Conservation (phyloP, 2,797 vertebrate species). For the Channallabes apus region DNA sequence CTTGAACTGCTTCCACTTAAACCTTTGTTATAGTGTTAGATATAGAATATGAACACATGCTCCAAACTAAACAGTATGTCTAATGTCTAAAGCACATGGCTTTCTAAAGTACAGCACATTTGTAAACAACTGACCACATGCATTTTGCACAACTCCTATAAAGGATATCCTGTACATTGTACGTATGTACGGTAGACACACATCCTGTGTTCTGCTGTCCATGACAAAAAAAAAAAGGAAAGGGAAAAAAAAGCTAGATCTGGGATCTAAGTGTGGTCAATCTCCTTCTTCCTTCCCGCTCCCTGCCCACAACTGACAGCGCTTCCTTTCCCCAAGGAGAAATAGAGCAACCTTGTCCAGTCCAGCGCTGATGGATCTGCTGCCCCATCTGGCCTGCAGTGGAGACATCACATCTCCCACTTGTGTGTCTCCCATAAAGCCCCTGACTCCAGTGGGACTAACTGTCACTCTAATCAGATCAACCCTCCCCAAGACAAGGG, state of each 20-base stretch:
- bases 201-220: not conserved
- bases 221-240: not conserved
- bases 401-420: conserved; percentile 27
- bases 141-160: not conserved
- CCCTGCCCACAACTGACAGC: conserved; percentile 13
- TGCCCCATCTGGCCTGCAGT: conserved; percentile 36
- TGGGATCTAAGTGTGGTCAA: conserved; percentile 20
- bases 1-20: not conserved
- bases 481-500: conserved; percentile 25
- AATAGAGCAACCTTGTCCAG: conserved; percentile 9
- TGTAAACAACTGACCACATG: not conserved
- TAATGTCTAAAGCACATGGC: not conserved
- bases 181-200: conserved; percentile 1
- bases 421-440: conserved; percentile 26
- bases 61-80: not conserved
- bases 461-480: conserved; percentile 48
- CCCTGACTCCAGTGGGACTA: conserved; percentile 22
- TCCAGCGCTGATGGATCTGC: conserved; percentile 26
- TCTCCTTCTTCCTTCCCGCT: conserved; percentile 28
- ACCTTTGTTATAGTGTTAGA: not conserved
- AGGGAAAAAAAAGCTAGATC: not conserved
- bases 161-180: conserved; percentile 32
- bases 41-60: not conserved
- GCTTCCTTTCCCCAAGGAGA: conserved; percentile 29
- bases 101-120: not conserved